These are phyloP conservation scores for Hermodice carunculata DNA, from an alignment of 2,888 invertebrate genomes.

Conservation along the genomic window DNA sequence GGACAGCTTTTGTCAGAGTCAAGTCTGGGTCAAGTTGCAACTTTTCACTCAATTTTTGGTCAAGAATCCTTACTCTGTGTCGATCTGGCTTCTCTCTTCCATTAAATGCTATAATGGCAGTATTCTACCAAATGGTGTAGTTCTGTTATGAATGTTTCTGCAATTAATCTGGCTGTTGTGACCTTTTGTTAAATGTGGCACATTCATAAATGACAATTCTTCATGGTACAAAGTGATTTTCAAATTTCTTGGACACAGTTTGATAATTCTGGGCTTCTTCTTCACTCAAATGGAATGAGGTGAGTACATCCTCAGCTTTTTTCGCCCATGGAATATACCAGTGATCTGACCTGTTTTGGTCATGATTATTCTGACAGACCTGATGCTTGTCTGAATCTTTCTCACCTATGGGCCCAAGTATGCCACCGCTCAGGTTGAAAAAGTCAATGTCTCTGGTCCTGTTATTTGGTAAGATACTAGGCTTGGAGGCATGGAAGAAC, in stretches of 20 bases:
- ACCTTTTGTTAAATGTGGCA: not conserved
- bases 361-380: too few species aligned
- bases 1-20: not conserved
- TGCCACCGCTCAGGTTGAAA: too few species aligned
- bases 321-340: not conserved
- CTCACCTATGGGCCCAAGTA: too few species aligned
- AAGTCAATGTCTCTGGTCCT: too few species aligned
- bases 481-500: too few species aligned
- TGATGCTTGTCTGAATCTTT: too few species aligned
- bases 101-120: not conserved
- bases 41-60: not conserved
- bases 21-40: not conserved
- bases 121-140: not conserved
- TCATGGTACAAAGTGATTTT: not conserved
- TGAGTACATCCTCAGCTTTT: not conserved
- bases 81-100: not conserved
- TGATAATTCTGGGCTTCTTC: not conserved
- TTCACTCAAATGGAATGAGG: not conserved
- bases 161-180: not conserved
- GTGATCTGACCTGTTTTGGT: not conserved
- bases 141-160: not conserved
- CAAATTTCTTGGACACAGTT: not conserved
- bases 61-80: not conserved
- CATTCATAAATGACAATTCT: not conserved
- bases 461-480: too few species aligned